Evolutionary conservation across 2,113 vertebrate species (phyloP), one percentile per base, ranked within the genome.

Genomic region (Lepisosteus oculatus): DNA sequence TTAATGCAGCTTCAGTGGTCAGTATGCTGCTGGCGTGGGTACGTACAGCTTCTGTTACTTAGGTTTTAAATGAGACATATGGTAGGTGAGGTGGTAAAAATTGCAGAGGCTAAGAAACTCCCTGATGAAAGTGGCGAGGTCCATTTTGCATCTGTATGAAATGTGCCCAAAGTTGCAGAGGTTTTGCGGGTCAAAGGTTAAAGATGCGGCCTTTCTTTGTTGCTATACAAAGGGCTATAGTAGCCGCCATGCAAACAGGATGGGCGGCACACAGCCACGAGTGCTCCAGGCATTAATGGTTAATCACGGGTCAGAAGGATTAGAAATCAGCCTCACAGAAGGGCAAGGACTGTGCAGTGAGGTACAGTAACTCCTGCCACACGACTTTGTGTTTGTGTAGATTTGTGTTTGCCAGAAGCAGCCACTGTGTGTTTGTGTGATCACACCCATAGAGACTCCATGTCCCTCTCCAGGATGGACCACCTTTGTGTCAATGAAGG

Each of bases 151-250:
- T 80, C 55, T 42, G 66, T 85, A 79, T 84, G 79, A 89, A 85
- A 79, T 85, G 80, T 59, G 61, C 64, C 59, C 54, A 68, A 85
- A 80, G 81, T 86, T 85, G 70, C 74, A 63, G 75, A 83, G 85
- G 78, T 83, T 84, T 78, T 76, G 70, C 69, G 75, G 81, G 83
- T 84, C 77, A 88, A 87, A 82, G 82, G 86, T 90, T 84, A 88
- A 89, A 89, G 82, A 86, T 85, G 77, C 73, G 65, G 72, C 76
- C 77, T 85, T 73, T 81, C 81, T 85, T 87, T 88, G 82, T 87
- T 80, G 73, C 62, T 72, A 83, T 76, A 88, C 83, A 85, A 78
- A 82, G 74, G 80, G 76, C 76, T 80, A 5, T 69, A 67, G 79
- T 67, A 2, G 75, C 76, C 77, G 76, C 78, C 78, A 76, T 81